Conservation (phyloP, 2,888 invertebrate species). For the Anagyrus pseudococci region DNA sequence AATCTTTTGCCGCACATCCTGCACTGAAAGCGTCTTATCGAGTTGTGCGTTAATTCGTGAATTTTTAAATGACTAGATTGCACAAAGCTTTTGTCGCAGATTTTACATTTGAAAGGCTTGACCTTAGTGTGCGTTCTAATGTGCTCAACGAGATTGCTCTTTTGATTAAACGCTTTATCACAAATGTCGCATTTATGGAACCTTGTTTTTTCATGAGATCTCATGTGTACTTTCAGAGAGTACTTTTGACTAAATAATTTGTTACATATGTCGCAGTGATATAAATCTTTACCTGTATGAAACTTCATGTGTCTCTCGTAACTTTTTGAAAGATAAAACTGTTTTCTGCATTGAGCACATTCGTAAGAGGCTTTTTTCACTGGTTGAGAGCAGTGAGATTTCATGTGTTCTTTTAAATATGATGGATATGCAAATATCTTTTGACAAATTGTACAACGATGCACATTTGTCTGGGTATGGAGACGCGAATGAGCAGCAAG, state of each 20-base stretch:
- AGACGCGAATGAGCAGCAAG: slow-evolving; percentile 56
- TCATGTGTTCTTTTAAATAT: slow-evolving; percentile 57
- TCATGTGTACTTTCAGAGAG: slow-evolving; percentile 56
- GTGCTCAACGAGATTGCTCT: slow-evolving; percentile 57
- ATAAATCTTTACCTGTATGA: slow-evolving; percentile 53
- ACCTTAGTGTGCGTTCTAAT: slow-evolving; percentile 56
- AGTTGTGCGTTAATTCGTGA: slow-evolving; percentile 53
- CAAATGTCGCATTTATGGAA: slow-evolving; percentile 57
- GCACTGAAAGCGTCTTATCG: slow-evolving; percentile 54
- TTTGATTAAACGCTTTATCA: slow-evolving; percentile 53
- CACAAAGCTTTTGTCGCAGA: slow-evolving; percentile 55
- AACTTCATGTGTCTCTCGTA: slow-evolving; percentile 52
- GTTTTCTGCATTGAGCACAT: slow-evolving; percentile 52
- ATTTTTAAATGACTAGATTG: slow-evolving; percentile 59
- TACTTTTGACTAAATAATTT: slow-evolving; percentile 58
- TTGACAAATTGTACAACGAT: slow-evolving; percentile 57
- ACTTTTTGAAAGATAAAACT: slow-evolving; percentile 53
- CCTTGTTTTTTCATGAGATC: slow-evolving; percentile 52
- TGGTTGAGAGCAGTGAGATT: slow-evolving; percentile 49
- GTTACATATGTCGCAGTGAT: slow-evolving; percentile 58
- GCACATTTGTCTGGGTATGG: slow-evolving; percentile 54
- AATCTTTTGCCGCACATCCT: slow-evolving; percentile 57
- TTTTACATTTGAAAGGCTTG: slow-evolving; percentile 55
- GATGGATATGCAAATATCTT: slow-evolving; percentile 60
- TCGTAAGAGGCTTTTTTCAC: slow-evolving; percentile 46